These are phyloP conservation scores for Anthopleura sola DNA, from an alignment of 64 coral and sea anemone species.

Conservation along the genomic window DNA sequence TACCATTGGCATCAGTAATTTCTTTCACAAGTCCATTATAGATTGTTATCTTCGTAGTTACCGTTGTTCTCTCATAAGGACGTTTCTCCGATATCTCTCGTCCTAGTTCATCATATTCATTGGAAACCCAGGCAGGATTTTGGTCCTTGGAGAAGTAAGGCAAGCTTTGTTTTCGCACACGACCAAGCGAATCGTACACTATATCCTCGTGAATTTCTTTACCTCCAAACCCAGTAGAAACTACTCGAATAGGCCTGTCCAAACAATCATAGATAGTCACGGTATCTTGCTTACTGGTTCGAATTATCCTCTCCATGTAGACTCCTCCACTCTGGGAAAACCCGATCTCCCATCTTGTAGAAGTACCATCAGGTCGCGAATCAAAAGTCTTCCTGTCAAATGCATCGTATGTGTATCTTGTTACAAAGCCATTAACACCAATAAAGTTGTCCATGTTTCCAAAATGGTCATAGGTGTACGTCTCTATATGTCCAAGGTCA, in stretches of 20 bases:
- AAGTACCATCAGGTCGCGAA: not conserved
- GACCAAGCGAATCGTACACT: slow-evolving; percentile 2
- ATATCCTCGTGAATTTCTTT: not conserved
- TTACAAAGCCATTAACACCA: not conserved
- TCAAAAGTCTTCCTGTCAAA: not conserved
- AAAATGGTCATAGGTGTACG: not conserved
- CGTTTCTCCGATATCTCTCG: slow-evolving; percentile 2
- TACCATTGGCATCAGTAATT: not conserved
- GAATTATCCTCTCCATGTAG: not conserved
- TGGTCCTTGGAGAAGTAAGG: slow-evolving; percentile 12
- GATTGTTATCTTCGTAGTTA: not conserved
- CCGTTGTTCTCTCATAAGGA: not conserved
- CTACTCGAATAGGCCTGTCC: not conserved
- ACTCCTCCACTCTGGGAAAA: not conserved
- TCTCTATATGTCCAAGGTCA: slow-evolving; percentile 8
- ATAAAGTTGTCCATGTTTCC: not conserved
- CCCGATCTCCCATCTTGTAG: not conserved
- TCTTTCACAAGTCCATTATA: slow-evolving; percentile 1
- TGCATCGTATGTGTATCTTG: not conserved
- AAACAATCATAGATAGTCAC: not conserved
- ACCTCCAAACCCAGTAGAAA: not conserved
- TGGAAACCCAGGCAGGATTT: not conserved
- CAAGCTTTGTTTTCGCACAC: slow-evolving; percentile 8
- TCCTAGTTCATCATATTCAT: not conserved
- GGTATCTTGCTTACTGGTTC: not conserved